phyloP scores from a whole-genome alignment of 2,888 invertebrate species.

The Sipunculus nudus region DNA sequence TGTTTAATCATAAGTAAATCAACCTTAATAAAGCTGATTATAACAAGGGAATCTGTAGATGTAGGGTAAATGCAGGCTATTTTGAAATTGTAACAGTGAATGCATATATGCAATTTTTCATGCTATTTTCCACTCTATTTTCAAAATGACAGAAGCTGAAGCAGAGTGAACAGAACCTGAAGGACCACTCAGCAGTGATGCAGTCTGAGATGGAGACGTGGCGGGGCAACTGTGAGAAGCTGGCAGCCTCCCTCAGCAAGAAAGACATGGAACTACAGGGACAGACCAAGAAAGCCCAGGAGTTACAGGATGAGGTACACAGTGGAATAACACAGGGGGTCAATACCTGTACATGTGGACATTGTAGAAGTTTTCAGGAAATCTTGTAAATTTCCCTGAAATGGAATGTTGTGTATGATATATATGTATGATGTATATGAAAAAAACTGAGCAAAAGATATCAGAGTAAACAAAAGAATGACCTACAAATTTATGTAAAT shows the following conservation, averaged over 20 bases:
- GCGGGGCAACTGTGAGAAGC: conserved; percentile 54
- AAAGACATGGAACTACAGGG: conserved; percentile 56
- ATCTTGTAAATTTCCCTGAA: no score
- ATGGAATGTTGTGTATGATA: no score
- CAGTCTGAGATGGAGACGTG: conserved; percentile 54
- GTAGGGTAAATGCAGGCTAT: no score
- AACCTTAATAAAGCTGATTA: no score
- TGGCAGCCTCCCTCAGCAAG: conserved; percentile 49
- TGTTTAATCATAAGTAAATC: no score
- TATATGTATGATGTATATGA: no score
- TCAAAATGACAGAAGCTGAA: conserved; percentile 17
- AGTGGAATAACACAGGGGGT: not conserved
- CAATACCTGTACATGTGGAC: not conserved
- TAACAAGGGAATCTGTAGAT: no score
- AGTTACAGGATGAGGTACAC: conserved; percentile 49
- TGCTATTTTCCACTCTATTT: not conserved
- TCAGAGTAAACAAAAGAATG: no score
- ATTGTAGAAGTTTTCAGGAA: not conserved
- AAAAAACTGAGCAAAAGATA: no score
- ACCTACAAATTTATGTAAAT: no score
- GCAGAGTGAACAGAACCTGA: conserved; percentile 20
- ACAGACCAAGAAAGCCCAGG: conserved; percentile 46
- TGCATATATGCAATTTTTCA: not conserved
- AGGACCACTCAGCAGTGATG: conserved; percentile 44
- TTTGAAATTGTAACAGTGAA: no score